Evolutionary conservation across 1,140 invertebrate species (phyloP), one percentile per base, ranked within the genome.

Genomic region (Hetaerina americana): DNA sequence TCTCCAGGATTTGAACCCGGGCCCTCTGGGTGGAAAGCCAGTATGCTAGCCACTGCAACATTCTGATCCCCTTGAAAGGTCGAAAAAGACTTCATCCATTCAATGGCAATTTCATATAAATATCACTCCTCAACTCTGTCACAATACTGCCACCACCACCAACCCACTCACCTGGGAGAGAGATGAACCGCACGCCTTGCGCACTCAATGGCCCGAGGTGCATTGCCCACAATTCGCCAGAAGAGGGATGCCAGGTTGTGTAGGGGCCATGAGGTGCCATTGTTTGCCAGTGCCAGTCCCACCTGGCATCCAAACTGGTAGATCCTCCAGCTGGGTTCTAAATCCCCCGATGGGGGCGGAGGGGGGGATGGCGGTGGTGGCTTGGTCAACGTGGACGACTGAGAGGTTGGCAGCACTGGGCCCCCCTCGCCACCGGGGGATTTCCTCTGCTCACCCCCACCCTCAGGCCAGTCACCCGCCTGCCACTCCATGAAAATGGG

Each of bases 231-330:
- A 0, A 91, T 87, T 69, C 92, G 84, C 93, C 92, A 95, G 82
- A 92, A 95, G 71, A 94, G 87, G 18, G 92, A 87, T 66, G 91
- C 92, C 77, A 95, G 83, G 78, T 93, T 92, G 77, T 93, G 90
- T 77, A 93, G 87, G 24, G 93, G 82, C 93, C 93, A 95, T 0
- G 91, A 94, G 0, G 88, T 87, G 66, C 83, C 86, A 79, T 95
- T 93, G 78, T 85, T 84, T 71, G 81, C 78, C 10, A 94, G 81
- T 22, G 87, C 86, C 72, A 85, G 82, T 26, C 87, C 85, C 70
- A 90, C 83, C 76, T 85, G 86, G 77, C 87, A 85, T 18, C 86
- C 89, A 83, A 90, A 91, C 76, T 85, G 84, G 75, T 85, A 85
- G 68, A 87, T 81, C 76, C 85, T 88, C 77, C 84, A 87, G 74